phyloP scores from a whole-genome alignment of 2,797 vertebrate species.

The Tokudaia muenninki region DNA sequence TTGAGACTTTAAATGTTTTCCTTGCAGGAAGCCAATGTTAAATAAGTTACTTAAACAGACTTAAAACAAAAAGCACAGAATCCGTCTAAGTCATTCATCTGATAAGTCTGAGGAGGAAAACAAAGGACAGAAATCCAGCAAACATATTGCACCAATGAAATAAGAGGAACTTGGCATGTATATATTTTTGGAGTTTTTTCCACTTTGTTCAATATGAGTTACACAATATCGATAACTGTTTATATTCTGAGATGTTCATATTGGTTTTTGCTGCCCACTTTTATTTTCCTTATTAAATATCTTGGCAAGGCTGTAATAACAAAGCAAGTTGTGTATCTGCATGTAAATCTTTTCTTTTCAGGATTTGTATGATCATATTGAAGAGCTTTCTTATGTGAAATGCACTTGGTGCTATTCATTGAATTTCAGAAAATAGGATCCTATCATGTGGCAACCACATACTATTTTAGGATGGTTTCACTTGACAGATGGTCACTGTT shows the following conservation, averaged over 20 bases:
- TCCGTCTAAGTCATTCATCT: conserved; percentile 49
- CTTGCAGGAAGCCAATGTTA: conserved; percentile 31
- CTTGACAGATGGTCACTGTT: conserved; percentile 73
- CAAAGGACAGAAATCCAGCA: conserved; percentile 28
- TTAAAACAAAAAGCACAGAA: conserved; percentile 13
- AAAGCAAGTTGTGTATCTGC: background rate
- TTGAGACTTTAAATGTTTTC: conserved; percentile 56
- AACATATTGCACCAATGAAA: background rate
- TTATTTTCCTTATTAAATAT: conserved; percentile 18
- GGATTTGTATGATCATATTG: conserved; percentile 5
- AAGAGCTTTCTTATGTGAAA: conserved; percentile 54
- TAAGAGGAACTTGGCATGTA: background rate
- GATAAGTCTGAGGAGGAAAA: conserved; percentile 39
- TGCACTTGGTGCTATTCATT: background rate
- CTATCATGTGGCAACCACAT: conserved; percentile 37
- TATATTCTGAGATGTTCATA: background rate
- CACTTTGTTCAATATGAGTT: background rate
- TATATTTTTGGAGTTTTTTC: background rate
- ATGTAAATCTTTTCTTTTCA: background rate
- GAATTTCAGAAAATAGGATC: conserved; percentile 63
- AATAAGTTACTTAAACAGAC: conserved; percentile 55
- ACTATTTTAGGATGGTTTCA: conserved; percentile 46
- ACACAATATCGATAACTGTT: background rate
- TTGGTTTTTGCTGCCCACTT: background rate
- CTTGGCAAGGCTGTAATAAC: background rate